A percentile compares a stretch with the other conserved stretches of the same genome.
Evolutionary conservation across 2,797 vertebrate species (phyloP).

Genomic region (Prunella strophiata): DNA sequence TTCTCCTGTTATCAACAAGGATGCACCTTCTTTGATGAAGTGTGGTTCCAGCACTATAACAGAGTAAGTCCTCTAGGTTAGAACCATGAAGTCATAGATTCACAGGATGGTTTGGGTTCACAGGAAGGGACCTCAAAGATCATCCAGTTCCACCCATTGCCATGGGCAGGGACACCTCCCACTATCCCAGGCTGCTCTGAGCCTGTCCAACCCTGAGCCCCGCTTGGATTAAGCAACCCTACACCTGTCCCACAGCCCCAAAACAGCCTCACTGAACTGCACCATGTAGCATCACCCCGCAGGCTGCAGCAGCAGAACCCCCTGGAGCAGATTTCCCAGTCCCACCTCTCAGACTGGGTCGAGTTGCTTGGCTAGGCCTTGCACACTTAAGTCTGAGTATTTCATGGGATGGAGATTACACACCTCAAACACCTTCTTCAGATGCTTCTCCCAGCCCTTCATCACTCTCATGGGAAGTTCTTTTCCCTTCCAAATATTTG

Average conservation of each 20-base stretch:
- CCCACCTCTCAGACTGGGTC: background rate
- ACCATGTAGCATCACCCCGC: fast-evolving
- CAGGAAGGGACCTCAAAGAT: background rate
- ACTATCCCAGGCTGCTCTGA: background rate
- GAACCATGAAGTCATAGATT: background rate
- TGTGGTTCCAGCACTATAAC: background rate
- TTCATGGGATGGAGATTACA: background rate
- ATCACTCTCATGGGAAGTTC: background rate
- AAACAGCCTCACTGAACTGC: background rate
- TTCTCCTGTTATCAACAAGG: background rate
- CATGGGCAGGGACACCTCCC: background rate
- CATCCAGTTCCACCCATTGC: background rate
- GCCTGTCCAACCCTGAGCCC: background rate
- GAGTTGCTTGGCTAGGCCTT: fast-evolving
- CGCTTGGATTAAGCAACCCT: background rate
- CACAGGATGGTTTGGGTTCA: background rate
- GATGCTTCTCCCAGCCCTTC: background rate
- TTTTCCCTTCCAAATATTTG: background rate
- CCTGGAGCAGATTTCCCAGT: background rate
- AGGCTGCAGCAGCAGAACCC: background rate
- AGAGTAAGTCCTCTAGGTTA: background rate
- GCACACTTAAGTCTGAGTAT: background rate
- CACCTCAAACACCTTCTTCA: background rate
- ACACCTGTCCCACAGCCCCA: background rate
- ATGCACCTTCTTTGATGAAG: background rate